A percentile compares a stretch with the other conserved stretches of the same genome.
Evolutionary conservation across 1,140 invertebrate genomes (phyloP).

Genomic region (Chironomus tepperi): DNA sequence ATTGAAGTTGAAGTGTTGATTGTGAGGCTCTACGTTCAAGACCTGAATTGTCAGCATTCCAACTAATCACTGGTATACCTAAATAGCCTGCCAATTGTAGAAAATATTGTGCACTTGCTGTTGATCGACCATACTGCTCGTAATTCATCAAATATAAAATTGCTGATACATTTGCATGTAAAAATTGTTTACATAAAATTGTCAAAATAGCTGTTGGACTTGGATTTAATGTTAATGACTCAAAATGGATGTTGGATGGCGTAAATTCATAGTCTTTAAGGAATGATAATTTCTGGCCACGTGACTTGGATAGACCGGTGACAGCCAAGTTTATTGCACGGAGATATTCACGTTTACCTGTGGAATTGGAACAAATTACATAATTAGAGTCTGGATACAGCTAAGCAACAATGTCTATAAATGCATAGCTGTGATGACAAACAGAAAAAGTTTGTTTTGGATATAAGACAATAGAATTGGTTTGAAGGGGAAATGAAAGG

Average conservation of each 20-base stretch:
- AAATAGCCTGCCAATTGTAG: slow-evolving; percentile 52
- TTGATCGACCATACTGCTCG: slow-evolving; percentile 76
- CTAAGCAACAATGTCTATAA: too few relatives aligned
- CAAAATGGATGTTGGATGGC: slow-evolving; percentile 49
- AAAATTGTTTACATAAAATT: slow-evolving; percentile 79
- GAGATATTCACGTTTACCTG: slow-evolving; percentile 51
- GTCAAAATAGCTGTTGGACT: slow-evolving; percentile 76
- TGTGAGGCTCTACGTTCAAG: slow-evolving; percentile 70
- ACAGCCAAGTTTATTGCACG: slow-evolving; percentile 57
- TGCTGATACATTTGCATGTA: slow-evolving; percentile 78
- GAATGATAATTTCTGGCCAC: slow-evolving; percentile 49
- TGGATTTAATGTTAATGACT: slow-evolving; percentile 61
- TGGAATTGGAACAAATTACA: too few relatives aligned
- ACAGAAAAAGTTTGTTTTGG: too few relatives aligned
- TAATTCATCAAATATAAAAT: slow-evolving; percentile 92
- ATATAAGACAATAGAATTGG: too few relatives aligned
- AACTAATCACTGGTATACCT: slow-evolving; percentile 82
- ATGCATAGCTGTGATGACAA: too few relatives aligned
- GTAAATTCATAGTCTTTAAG: slow-evolving; percentile 54
- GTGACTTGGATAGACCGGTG: slow-evolving; percentile 47
- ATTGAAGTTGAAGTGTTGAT: slow-evolving; percentile 74
- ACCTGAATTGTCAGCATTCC: slow-evolving; percentile 91
- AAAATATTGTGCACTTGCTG: slow-evolving; percentile 88
- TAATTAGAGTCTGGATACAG: too few relatives aligned
- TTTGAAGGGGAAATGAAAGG: not conserved